A percentile compares a stretch with the other conserved stretches of the same genome.
Evolutionary conservation across 2,888 invertebrate species (phyloP).

Genomic region (Plagiodera versicolora): DNA sequence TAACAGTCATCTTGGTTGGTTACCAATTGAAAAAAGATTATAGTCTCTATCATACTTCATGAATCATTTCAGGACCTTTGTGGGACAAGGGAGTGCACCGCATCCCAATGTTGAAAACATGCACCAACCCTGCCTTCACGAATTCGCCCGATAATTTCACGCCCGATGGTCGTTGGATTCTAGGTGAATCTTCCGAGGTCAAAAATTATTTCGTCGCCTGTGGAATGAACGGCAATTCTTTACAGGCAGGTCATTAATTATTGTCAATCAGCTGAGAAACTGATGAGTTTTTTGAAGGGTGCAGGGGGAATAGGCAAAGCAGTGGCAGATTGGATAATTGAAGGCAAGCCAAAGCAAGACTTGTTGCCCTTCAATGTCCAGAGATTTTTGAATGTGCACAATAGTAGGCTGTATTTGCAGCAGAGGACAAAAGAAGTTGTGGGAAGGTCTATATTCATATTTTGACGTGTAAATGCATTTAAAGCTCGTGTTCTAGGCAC

Average conservation of each 20-base stretch:
- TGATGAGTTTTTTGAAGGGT: conserved; percentile 46
- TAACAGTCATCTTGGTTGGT: conserved; percentile 64
- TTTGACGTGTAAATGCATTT: not conserved
- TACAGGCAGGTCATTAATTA: conserved; percentile 56
- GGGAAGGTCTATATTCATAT: conserved; percentile 54
- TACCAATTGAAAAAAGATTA: not conserved
- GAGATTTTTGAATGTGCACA: conserved; percentile 67
- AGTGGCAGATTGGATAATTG: conserved; percentile 69
- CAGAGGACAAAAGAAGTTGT: conserved; percentile 68
- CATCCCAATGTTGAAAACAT: conserved; percentile 60
- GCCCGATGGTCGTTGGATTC: conserved; percentile 69
- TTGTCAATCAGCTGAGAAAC: not conserved
- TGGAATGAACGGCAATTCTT: conserved; percentile 71
- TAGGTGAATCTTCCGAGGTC: conserved; percentile 70
- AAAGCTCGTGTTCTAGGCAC: conserved; percentile 51
- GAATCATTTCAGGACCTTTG: conserved; percentile 50
- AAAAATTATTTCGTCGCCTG: conserved; percentile 73
- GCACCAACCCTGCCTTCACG: conserved; percentile 58
- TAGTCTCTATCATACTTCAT: not conserved
- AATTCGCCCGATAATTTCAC: conserved; percentile 73
- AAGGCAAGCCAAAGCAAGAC: conserved; percentile 65
- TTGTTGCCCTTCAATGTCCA: conserved; percentile 67
- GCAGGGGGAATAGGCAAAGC: conserved; percentile 71
- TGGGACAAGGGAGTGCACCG: conserved; percentile 60
- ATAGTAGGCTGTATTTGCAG: conserved; percentile 63